These are phyloP conservation scores for Phrynosoma platyrhinos DNA, from an alignment of 2,113 vertebrate genomes.

Conservation along the genomic window DNA sequence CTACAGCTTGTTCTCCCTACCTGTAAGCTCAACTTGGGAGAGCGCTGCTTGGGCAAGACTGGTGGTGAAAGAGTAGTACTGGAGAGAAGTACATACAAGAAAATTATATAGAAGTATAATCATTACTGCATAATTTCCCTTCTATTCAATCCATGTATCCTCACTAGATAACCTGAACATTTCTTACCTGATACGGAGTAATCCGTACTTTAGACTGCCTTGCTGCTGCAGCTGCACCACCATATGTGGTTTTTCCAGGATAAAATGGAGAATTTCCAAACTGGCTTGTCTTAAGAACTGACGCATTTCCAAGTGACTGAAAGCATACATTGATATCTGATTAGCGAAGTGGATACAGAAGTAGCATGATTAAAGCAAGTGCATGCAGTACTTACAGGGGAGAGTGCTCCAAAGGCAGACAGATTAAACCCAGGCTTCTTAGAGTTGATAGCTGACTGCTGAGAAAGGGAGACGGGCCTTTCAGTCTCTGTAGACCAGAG, in stretches of 20 bases:
- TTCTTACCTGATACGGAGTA: conserved; percentile 89
- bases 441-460: conserved; percentile 84
- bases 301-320: conserved; percentile 87
- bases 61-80: no score
- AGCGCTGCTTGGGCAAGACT: no score
- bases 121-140: neutral
- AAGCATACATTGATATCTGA: conserved; percentile 41
- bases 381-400: conserved; percentile 84
- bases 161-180: neutral
- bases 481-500: conserved; percentile 94
- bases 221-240: conserved; percentile 89
- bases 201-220: conserved; percentile 78
- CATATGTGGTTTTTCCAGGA: conserved; percentile 94
- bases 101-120: neutral
- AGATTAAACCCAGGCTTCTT: conserved; percentile 96
- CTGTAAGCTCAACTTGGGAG: no score
- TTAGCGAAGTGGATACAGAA: conserved; percentile 53
- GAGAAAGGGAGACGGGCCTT: conserved; percentile 84
- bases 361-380: conserved; percentile 42
- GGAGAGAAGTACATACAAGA: neutral
- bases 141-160: neutral
- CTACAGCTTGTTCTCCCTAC: no score
- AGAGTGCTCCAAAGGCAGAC: conserved; percentile 92
- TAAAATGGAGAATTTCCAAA: conserved; percentile 97
- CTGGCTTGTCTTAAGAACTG: conserved; percentile 89